These are phyloP conservation scores for Gobionotothen gibberifrons DNA, from an alignment of 2,797 vertebrate species.

Conservation along the genomic window DNA sequence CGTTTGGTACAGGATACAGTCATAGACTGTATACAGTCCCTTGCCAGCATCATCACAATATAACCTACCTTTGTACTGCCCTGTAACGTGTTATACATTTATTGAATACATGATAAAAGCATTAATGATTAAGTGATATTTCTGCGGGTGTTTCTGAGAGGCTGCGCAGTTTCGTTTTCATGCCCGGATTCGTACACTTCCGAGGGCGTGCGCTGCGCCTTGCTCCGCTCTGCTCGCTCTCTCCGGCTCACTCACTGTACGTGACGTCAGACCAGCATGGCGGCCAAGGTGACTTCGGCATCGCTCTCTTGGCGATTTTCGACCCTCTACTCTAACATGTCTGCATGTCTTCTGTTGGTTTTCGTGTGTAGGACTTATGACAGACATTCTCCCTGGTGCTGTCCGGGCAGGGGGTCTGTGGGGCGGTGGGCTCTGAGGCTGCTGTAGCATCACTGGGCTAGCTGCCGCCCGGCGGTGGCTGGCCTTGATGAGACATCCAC, in stretches of 20 bases:
- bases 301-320: conserved; percentile 59
- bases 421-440: conserved; percentile 10
- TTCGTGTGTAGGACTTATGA: neutral
- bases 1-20: neutral
- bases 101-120: no score
- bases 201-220: conserved; percentile 33
- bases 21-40: no score
- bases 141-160: no score
- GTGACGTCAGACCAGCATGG: conserved; percentile 94
- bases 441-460: conserved; percentile 75
- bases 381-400: neutral
- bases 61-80: neutral
- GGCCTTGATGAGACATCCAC: conserved; percentile 71
- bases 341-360: conserved; percentile 32
- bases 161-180: neutral
- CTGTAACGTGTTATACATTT: no score
- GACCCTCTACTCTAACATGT: conserved; percentile 42
- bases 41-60: neutral
- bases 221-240: conserved; percentile 20
- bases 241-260: conserved; percentile 50
- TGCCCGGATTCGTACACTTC: neutral
- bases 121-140: no score
- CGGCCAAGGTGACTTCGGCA: conserved; percentile 98
- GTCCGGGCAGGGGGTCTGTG: conserved; percentile 2
- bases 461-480: conserved; percentile 58